Evolutionary conservation across 1,140 invertebrate genomes (phyloP).

Genomic region (Galendromus occidentalis): DNA sequence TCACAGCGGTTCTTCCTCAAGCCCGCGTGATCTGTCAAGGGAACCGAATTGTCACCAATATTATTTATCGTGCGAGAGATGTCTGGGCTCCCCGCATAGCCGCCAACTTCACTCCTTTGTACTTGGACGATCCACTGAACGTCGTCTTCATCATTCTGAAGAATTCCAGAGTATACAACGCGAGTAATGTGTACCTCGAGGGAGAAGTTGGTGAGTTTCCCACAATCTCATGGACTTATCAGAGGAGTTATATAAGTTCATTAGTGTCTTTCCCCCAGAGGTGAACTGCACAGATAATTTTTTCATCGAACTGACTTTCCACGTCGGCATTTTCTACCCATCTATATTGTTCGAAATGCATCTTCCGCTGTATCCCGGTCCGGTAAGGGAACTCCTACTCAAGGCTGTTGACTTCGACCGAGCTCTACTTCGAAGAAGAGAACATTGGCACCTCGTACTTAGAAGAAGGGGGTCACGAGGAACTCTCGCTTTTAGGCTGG

Average conservation of each 20-base stretch:
- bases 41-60: neutral
- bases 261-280: neutral
- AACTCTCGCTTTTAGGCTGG: neutral
- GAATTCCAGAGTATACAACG: neutral
- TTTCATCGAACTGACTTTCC: neutral
- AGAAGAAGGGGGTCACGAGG: too few species aligned
- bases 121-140: neutral
- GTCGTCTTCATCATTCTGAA: neutral
- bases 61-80: constrained; percentile 6
- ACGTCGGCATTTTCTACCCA: neutral
- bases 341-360: neutral
- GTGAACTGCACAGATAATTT: constrained; percentile 5
- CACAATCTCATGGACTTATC: neutral
- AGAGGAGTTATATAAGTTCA: neutral
- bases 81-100: neutral
- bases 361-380: neutral
- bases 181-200: neutral
- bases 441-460: neutral
- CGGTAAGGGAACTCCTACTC: neutral
- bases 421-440: neutral
- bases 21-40: neutral
- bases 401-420: neutral
- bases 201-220: neutral
- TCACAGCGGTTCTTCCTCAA: neutral
- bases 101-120: neutral